Evolutionary conservation across 2,113 vertebrate genomes (phyloP).

Genomic region (Laticauda colubrina): DNA sequence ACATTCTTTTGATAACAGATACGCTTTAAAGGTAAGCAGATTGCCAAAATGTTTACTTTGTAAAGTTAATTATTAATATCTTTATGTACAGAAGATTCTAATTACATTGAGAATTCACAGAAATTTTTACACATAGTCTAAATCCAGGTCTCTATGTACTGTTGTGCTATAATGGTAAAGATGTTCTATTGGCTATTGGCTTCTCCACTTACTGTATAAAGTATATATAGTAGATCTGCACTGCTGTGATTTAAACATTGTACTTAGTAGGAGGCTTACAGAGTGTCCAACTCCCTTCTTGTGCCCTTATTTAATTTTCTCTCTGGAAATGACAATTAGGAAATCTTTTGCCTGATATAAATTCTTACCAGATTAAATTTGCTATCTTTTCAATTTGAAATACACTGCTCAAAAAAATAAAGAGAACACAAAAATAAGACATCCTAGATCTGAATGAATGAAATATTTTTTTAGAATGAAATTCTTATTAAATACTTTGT

Average conservation of each 20-base stretch:
- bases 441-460: no score
- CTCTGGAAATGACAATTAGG: not conserved
- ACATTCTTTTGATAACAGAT: conserved; percentile 95
- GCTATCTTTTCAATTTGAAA: not conserved
- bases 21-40: conserved; percentile 81
- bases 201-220: not conserved
- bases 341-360: not conserved
- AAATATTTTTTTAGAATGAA: no score
- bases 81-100: not conserved
- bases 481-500: no score
- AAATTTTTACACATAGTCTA: not conserved
- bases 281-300: not conserved
- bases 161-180: not conserved
- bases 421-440: no score
- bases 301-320: not conserved
- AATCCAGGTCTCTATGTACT: not conserved
- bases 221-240: not conserved
- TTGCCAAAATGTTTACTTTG: not conserved
- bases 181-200: not conserved
- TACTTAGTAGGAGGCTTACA: not conserved
- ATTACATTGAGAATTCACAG: not conserved
- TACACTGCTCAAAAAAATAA: not conserved
- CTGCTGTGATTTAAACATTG: not conserved
- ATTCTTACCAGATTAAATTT: not conserved
- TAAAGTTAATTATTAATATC: not conserved